These are phyloP conservation scores for Beaufortia kweichowensis DNA, from an alignment of 2,113 vertebrate species.

Conservation along the genomic window DNA sequence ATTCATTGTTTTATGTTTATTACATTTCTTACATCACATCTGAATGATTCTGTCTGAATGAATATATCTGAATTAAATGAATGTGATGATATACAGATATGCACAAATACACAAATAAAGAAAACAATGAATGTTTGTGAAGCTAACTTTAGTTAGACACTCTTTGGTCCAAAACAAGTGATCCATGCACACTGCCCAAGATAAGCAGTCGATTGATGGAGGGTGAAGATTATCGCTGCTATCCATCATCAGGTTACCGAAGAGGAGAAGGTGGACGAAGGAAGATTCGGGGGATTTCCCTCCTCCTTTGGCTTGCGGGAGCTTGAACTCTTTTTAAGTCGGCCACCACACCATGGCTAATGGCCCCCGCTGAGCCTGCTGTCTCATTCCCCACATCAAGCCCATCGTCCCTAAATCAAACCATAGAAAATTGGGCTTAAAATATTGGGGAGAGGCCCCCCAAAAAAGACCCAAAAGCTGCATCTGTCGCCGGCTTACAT, in stretches of 20 bases:
- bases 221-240: constrained; percentile 18
- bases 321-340: constrained; percentile 75
- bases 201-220: background rate
- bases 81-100: background rate
- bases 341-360: constrained; percentile 82
- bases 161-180: background rate
- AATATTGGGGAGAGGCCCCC: constrained; percentile 74
- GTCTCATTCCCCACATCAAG: constrained; percentile 69
- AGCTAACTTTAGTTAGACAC: constrained; percentile 5
- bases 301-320: constrained; percentile 44
- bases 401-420: constrained; percentile 62
- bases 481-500: constrained; percentile 76
- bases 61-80: too few relatives aligned
- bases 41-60: too few relatives aligned
- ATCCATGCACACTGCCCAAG: background rate
- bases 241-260: constrained; percentile 32
- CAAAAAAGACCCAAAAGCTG: constrained; percentile 66
- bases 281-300: constrained; percentile 32
- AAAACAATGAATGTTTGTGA: background rate
- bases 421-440: constrained; percentile 69
- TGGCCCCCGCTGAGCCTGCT: constrained; percentile 77
- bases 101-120: background rate
- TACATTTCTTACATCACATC: too few relatives aligned
- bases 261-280: constrained; percentile 25
- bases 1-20: background rate